Evolutionary conservation across 2,888 invertebrate species (phyloP).

Genomic region (Petrophora chlorosata): DNA sequence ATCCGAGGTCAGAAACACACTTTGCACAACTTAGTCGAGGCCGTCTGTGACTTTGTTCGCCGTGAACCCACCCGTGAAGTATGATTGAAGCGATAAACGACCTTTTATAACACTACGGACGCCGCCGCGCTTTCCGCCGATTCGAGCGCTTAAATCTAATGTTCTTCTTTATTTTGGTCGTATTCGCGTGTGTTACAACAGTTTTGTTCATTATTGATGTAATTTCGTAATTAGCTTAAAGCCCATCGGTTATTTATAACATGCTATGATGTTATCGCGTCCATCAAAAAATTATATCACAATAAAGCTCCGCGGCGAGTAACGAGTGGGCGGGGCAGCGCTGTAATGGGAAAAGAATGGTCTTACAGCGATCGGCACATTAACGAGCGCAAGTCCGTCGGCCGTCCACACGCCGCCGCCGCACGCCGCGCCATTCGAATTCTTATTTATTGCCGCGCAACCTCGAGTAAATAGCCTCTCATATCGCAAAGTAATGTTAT

Average conservation of each 20-base stretch:
- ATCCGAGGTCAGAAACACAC: constrained; percentile 69
- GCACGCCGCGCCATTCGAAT: constrained; percentile 66
- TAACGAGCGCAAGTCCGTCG: constrained; percentile 73
- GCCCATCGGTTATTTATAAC: constrained; percentile 30
- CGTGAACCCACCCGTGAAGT: constrained; percentile 55
- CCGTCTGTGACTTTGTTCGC: constrained; percentile 65
- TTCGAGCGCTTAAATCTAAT: constrained; percentile 14
- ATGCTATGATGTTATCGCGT: constrained; percentile 29
- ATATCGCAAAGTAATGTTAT: constrained; percentile 80
- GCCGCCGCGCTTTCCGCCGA: constrained; percentile 15
- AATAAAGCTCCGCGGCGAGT: constrained; percentile 34
- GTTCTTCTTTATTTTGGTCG: constrained; percentile 17
- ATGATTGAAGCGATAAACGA: constrained; percentile 55
- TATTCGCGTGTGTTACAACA: constrained; percentile 27
- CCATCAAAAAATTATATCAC: constrained; percentile 37
- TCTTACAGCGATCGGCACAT: constrained; percentile 66
- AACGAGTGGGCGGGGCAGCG: constrained; percentile 33
- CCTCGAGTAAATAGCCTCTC: constrained; percentile 80
- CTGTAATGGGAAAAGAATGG: constrained; percentile 70
- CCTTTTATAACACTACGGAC: constrained; percentile 41
- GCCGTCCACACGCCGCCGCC: no score
- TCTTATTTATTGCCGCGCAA: constrained; percentile 76
- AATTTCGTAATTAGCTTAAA: constrained; percentile 28
- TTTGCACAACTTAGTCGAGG: constrained; percentile 59
- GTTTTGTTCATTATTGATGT: constrained; percentile 29